Conservation (phyloP, 2,888 invertebrate genomes). For the Lathronympha strigana region DNA sequence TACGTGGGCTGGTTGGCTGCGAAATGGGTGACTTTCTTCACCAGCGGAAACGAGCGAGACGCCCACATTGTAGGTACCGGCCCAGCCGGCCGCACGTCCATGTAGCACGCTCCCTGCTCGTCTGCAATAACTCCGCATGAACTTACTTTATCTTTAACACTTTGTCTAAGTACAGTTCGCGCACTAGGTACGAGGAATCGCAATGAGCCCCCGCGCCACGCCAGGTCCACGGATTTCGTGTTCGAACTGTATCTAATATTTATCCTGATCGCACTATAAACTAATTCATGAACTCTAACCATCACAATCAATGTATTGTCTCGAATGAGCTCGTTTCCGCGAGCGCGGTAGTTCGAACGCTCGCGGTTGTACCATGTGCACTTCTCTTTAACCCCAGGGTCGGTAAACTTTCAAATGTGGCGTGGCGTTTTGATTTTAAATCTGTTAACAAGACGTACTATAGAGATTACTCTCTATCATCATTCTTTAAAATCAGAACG, state of each 20-base stretch:
- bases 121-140: conserved; percentile 28
- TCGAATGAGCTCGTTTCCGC: conserved; percentile 36
- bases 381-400: conserved; percentile 3
- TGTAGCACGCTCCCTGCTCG: conserved; percentile 23
- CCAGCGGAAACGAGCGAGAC: conserved; percentile 67
- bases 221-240: too few relatives aligned
- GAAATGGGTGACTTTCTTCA: conserved; percentile 76
- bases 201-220: too few relatives aligned
- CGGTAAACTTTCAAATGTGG: neutral
- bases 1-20: conserved; percentile 78
- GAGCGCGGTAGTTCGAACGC: conserved; percentile 17
- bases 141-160: conserved; percentile 32
- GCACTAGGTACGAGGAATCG: too few relatives aligned
- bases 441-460: too few relatives aligned
- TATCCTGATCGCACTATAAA: conserved; percentile 8
- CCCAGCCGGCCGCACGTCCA: conserved; percentile 37
- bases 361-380: conserved; percentile 26
- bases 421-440: neutral
- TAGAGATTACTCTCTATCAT: too few relatives aligned
- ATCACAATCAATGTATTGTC: conserved; percentile 21
- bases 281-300: neutral
- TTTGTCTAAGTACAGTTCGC: too few relatives aligned
- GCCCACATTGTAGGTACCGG: conserved; percentile 74
- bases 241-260: conserved; percentile 19
- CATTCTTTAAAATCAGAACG: too few relatives aligned